Conservation (phyloP, 1,140 invertebrate genomes). For the Aricia agestis region DNA sequence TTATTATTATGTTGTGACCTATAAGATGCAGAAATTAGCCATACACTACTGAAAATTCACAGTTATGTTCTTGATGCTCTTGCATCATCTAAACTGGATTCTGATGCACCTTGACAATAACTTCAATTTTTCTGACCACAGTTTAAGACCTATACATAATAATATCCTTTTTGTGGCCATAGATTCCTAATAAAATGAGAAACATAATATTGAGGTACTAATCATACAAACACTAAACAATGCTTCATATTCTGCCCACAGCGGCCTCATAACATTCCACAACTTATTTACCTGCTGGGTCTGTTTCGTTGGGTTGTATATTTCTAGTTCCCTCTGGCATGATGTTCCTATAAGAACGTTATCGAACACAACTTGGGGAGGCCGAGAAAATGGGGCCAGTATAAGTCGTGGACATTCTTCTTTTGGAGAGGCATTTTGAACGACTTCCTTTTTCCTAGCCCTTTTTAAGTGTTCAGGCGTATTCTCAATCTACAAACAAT, state of each 20-base stretch:
- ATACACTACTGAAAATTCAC: too few species aligned
- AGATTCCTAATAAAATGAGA: too few species aligned
- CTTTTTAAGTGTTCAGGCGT: conserved; percentile 62
- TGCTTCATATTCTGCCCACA: background rate
- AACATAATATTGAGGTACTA: too few species aligned
- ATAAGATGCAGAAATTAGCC: too few species aligned
- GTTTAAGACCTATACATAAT: too few species aligned
- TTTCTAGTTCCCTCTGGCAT: conserved; percentile 70
- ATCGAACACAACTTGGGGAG: conserved; percentile 80
- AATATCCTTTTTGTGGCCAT: too few species aligned
- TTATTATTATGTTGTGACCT: too few species aligned
- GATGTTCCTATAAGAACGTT: conserved; percentile 77
- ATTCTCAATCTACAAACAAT: conserved; percentile 64
- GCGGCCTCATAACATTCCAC: background rate
- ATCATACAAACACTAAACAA: too few species aligned
- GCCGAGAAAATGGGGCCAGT: conserved; percentile 79
- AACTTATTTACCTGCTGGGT: conserved; percentile 71
- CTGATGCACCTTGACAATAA: too few species aligned
- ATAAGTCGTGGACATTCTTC: conserved; percentile 67
- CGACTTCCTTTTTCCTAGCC: conserved; percentile 35
- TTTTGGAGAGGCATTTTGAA: conserved; percentile 41
- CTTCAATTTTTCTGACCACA: too few species aligned
- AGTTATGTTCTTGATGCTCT: too few species aligned
- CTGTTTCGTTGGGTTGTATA: conserved; percentile 77
- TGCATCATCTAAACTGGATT: too few species aligned